These are phyloP conservation scores for Morpho helenor DNA, from an alignment of 2,888 invertebrate genomes.

Conservation along the genomic window DNA sequence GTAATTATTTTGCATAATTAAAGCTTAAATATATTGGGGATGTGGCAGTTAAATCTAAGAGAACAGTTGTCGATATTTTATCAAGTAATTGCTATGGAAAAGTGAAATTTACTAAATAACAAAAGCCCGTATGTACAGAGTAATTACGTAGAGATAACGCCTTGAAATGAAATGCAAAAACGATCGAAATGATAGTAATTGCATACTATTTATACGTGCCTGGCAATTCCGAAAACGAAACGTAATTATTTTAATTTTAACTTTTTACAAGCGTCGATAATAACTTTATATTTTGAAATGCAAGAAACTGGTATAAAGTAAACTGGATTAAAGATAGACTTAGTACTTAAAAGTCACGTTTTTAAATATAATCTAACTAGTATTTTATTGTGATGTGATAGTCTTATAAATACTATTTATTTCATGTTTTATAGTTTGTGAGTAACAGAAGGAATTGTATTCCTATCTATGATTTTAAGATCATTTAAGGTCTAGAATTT, in stretches of 20 bases:
- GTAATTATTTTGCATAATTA: neutral
- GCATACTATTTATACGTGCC: neutral
- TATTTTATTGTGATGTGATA: too few relatives aligned
- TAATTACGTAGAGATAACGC: slow-evolving; percentile 12
- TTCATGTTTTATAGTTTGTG: too few relatives aligned
- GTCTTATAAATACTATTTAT: too few relatives aligned
- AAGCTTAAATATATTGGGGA: slow-evolving; percentile 8
- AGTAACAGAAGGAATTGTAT: too few relatives aligned
- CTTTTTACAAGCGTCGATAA: too few relatives aligned
- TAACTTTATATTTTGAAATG: too few relatives aligned
- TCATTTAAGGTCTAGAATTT: too few relatives aligned
- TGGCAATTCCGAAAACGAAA: neutral
- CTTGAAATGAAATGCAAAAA: slow-evolving; percentile 7
- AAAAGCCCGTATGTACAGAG: slow-evolving; percentile 17
- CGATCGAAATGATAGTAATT: neutral
- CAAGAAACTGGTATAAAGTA: too few relatives aligned
- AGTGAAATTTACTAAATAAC: slow-evolving; percentile 27
- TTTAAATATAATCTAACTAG: neutral
- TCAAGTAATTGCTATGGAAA: slow-evolving; percentile 23
- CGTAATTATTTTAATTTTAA: too few relatives aligned
- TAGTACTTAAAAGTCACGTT: neutral
- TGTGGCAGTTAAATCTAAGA: slow-evolving; percentile 1
- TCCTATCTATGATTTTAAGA: too few relatives aligned
- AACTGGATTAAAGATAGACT: too few relatives aligned
- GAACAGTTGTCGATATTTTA: slow-evolving; percentile 19